Evolutionary conservation across 2,888 invertebrate genomes (phyloP).

Genomic region (Epiblema foenella): DNA sequence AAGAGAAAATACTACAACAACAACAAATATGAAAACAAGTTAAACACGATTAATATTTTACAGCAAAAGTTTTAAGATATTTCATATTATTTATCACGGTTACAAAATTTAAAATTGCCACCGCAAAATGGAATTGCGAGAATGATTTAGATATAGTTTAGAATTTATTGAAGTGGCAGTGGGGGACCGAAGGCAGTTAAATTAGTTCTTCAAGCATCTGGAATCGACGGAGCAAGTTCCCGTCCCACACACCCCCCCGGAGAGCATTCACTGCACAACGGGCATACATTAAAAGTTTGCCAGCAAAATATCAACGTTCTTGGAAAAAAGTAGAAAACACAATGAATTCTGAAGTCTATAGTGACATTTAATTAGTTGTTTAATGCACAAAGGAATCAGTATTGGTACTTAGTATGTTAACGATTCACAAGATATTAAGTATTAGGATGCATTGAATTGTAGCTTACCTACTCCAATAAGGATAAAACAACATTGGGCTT

Average conservation of each 20-base stretch:
- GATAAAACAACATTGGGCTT: no score
- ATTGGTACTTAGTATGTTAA: not conserved
- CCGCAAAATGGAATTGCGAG: slow-evolving; percentile 41
- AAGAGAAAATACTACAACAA: slow-evolving; percentile 2
- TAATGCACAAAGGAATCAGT: not conserved
- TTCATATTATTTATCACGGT: slow-evolving; percentile 40
- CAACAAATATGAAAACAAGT: slow-evolving; percentile 5
- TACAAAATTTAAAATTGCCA: slow-evolving; percentile 40
- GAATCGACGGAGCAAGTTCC: slow-evolving; percentile 78
- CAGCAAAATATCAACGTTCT: slow-evolving; percentile 73
- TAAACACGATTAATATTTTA: slow-evolving; percentile 22
- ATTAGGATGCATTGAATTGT: no score
- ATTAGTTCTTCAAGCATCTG: slow-evolving; percentile 82
- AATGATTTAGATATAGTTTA: slow-evolving; percentile 57
- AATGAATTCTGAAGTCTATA: slow-evolving; percentile 27
- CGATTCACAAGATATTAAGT: no score
- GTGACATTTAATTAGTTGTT: slow-evolving; percentile 16
- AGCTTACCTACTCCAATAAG: no score
- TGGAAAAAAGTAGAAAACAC: slow-evolving; percentile 51
- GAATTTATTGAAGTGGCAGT: slow-evolving; percentile 79
- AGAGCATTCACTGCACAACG: slow-evolving; percentile 68
- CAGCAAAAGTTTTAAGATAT: slow-evolving; percentile 34
- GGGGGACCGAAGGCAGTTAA: slow-evolving; percentile 74
- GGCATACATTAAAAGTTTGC: slow-evolving; percentile 82
- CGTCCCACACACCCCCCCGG: slow-evolving; percentile 50